Evolutionary conservation across 2,797 vertebrate genomes (phyloP), one percentile per base, ranked within the genome.

Genomic region (Peromyscus aztecus): DNA sequence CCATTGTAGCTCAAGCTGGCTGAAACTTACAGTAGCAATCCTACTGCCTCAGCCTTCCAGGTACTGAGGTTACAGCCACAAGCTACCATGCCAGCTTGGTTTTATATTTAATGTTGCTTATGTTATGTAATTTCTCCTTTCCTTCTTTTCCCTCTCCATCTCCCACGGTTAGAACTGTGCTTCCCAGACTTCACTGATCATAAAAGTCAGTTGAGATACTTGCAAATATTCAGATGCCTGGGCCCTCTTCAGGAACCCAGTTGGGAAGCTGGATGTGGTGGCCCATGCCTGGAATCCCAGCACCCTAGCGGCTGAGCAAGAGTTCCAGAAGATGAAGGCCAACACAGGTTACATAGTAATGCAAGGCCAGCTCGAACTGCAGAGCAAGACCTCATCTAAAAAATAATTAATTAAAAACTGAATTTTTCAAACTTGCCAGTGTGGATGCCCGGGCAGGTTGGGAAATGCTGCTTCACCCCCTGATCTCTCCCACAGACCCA

Each of bases 41-140:
- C 73, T 63, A 2, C 40, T n/a, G 31, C 57, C 73, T 37, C 29
- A 27, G 43, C 14, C 59, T 89, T 27, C 57, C 31, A 16, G 65
- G 29, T 16, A 40, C 31, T 63, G 40, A 46, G 71, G 34, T 46
- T 14, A 34, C 2, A 77, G 27, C 31, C 34, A 29, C 2, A 65
- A 65, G 31, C 10, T 24, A 13, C 52, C 13, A 7, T 63, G 19
- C 57, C 40, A 19, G 21, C 89, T 37, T 91, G 46, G 52, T 49
- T 65, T 89, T 57, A 10, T 90, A 43, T 90, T 82, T 92, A 91
- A 43, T 88, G 31, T 75, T 92, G 65, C 43, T 77, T 86, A 37
- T 88, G 92, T 89, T 31, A 21, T 21, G 7, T 55, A 75, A 52
- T 93, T 95, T 94, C 88, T 61, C 78, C 59, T 89, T 88, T 89